These are phyloP conservation scores for Euleptes europaea DNA, from an alignment of 2,113 vertebrate species.

Conservation along the genomic window DNA sequence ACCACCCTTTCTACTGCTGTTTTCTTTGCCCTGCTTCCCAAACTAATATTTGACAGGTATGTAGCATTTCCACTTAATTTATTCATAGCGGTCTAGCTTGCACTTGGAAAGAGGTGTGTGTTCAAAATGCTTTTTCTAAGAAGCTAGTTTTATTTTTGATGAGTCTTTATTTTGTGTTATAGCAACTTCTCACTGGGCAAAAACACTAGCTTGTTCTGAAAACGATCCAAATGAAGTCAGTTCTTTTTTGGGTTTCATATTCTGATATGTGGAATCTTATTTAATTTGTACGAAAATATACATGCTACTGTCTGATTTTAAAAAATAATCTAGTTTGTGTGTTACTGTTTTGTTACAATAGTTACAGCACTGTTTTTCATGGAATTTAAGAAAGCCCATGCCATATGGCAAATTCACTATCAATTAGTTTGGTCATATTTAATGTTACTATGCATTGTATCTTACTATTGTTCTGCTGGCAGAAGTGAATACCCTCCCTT, in stretches of 20 bases:
- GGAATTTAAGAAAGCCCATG: slow-evolving; percentile 38
- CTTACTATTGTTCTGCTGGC: no score
- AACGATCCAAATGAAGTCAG: slow-evolving; percentile 1
- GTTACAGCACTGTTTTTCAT: slow-evolving; percentile 40
- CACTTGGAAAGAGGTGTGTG: not conserved
- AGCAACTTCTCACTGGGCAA: not conserved
- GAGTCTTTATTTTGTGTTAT: not conserved
- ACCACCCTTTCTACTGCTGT: not conserved
- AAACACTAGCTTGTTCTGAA: not conserved
- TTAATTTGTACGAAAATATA: slow-evolving; percentile 34
- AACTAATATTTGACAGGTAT: not conserved
- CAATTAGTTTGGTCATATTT: not conserved
- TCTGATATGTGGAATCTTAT: not conserved
- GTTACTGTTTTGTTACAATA: slow-evolving; percentile 14
- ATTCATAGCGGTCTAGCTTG: not conserved
- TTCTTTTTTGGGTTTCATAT: slow-evolving; percentile 39
- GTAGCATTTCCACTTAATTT: not conserved
- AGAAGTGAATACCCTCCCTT: no score
- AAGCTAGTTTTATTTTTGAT: not conserved
- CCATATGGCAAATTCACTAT: not conserved
- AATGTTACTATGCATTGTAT: no score
- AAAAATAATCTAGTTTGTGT: slow-evolving; percentile 48
- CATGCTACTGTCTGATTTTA: not conserved
- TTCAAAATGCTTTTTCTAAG: not conserved
- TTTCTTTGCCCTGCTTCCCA: not conserved